Base-by-base conservation (phyloP, 2,113 vertebrate genomes). In the Oryzias curvinotus region DNA sequence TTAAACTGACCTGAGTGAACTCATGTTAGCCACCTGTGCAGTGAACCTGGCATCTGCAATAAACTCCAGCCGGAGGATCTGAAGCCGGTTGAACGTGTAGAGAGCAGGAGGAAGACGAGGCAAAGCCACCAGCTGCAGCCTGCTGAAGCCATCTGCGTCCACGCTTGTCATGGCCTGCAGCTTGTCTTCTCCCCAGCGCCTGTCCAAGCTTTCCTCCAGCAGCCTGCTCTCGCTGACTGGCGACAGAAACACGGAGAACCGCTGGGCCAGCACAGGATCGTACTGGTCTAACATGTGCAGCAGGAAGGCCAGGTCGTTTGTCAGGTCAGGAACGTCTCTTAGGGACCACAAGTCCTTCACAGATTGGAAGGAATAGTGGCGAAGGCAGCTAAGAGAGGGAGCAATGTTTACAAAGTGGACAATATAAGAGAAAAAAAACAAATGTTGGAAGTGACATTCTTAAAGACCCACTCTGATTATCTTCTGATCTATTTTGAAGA, bases 201-300 rank as follows among this genome's bases (percentile, higher is more conserved):
- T 73, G 73, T 92, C 91, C 36, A 90, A 45, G 48, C 66, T 89
- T 45, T 92, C 83, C 83, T 93, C 90, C 75, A 91, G 77, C 26
- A 93, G 84, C 17, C 82, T 68, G 26, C 78, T 92, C 80, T 93
- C 91, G 1, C 90, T 91, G 53, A 92, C 87, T 0, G 92, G 92
- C 0, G 93, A 94, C 77, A 94, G 67, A 61, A 94, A 94, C n/a
- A 93, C 91, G 0, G 91, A 91, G 7, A 94, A 87, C 0, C 92
- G 88, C 73, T 89, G 91, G 47, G 86, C 90, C 80, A 93, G 88
- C 43, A 95, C 56, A 0, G 90, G 90, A 75, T 94, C 91, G 0
- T 93, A 94, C 78, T 91, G 91, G 71, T 95, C 93, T 1, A 91
- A 77, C 93, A 95, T 92, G 85, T 95, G 92, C 16, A 94, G 58